Evolutionary conservation across 2,797 vertebrate species (phyloP).

Genomic region (Anas georgica): DNA sequence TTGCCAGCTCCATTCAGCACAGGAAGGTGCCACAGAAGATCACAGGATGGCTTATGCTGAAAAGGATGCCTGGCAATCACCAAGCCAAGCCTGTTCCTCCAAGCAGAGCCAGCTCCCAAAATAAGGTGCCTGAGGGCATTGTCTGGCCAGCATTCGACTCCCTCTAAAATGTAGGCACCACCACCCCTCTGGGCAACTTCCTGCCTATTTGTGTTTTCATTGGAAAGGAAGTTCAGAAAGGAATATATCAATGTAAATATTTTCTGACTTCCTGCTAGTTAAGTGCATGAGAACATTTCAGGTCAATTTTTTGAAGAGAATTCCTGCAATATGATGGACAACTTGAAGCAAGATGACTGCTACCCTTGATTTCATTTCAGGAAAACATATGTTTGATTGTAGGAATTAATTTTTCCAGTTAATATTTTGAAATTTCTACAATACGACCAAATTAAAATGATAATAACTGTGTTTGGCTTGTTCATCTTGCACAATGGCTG

Average conservation of each 20-base stretch:
- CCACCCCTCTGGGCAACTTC: neutral
- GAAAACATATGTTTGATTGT: neutral
- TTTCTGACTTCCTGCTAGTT: neutral
- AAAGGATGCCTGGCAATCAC: neutral
- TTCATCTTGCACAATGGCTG: neutral
- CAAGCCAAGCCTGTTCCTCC: neutral
- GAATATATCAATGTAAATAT: neutral
- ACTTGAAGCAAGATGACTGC: conserved; percentile 37
- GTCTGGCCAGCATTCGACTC: neutral
- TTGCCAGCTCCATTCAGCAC: neutral
- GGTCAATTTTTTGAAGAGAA: neutral
- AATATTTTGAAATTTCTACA: conserved; percentile 64
- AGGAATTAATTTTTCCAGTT: conserved; percentile 38
- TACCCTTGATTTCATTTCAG: conserved; percentile 40
- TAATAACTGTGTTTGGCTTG: conserved; percentile 9
- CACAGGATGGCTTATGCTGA: neutral
- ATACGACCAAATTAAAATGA: conserved; percentile 10
- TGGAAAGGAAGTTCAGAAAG: neutral
- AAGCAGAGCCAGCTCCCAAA: too few species aligned
- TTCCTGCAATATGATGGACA: conserved; percentile 32
- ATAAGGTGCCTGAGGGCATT: neutral
- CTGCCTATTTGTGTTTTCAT: neutral
- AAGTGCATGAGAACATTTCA: neutral
- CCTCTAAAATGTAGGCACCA: neutral
- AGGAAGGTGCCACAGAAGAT: neutral